Base-by-base conservation (phyloP, 2,113 vertebrate species). In the Rhombomys opimus region DNA sequence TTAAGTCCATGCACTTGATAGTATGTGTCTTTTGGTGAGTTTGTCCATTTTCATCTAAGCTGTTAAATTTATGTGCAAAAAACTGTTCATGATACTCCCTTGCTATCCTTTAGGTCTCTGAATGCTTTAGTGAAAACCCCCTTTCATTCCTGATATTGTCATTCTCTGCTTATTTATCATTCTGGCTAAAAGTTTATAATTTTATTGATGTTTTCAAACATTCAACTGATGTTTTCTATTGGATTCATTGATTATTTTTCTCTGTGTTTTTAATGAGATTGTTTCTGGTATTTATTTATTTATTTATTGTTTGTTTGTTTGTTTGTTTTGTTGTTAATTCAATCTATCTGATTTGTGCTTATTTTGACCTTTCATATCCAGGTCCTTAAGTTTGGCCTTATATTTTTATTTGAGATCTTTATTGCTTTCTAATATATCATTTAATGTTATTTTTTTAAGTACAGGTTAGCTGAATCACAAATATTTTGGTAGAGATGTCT, bases 281-380 rank as follows among this genome's bases (percentile, higher is more conserved):
- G 20, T 59, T 93, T 87, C 46, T 46, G 46, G 46, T 13, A 15
- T 90, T 23, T 93, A 35, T 82, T 93, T 11, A n/a, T n/a, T n/a
- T n/a, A n/a, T n/a, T n/a, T n/a, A n/a, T 67, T 75, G 30, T 76
- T 89, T 93, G 25, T 94, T 77, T 15, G 94, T 87, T 57, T 57
- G 2, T 15, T 57, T 57, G 57, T 12, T 57, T 57, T 57, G 46
- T 46, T 46, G 4, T 46, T 46, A 46, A 46, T 46, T 46, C 38
- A 23, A 32, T 35, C 27, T 84, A 6, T 20, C 80, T 52, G 25
- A 32, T 89, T 54, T 38, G 30, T 32, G 7, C 30, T 82, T 90
- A 75, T 82, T 82, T 84, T 87, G 27, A 0, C 35, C 30, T 72
- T 91, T 22, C 70, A 14, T 32, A 70, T 94, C 46, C 86, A 89